phyloP scores from a whole-genome alignment of 2,797 vertebrate species.

The Crenichthys baileyi region DNA sequence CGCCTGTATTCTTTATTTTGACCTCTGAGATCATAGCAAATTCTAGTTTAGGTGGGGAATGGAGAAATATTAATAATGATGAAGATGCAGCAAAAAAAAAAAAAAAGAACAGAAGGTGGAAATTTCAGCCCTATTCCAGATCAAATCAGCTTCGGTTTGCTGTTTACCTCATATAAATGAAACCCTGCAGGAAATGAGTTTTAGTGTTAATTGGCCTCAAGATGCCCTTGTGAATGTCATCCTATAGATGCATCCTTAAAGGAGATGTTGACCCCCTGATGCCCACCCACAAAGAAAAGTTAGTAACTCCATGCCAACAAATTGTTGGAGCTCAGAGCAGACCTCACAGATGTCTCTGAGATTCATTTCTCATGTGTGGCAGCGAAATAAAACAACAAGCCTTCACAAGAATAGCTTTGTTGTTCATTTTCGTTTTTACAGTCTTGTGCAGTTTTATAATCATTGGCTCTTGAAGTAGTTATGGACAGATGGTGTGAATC shows the following conservation, averaged over 20 bases:
- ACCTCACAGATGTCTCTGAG: constrained; percentile 51
- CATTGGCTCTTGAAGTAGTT: constrained; percentile 58
- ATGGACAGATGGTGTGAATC: constrained; percentile 71
- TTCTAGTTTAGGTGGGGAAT: constrained; percentile 41
- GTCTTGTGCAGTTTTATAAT: constrained; percentile 29
- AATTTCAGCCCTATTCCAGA: constrained; percentile 24
- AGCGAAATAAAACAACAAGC: constrained; percentile 30
- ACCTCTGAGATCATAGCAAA: constrained; percentile 60
- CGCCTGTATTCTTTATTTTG: constrained; percentile 61
- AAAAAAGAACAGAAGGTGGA: constrained; percentile 28
- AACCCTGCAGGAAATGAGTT: constrained; percentile 44
- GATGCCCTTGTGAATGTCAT: constrained; percentile 27
- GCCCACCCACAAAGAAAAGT: constrained; percentile 36
- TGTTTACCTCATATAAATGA: constrained; percentile 23
- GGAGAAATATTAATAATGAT: neutral
- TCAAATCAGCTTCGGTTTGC: constrained; percentile 25
- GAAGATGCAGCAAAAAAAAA: neutral
- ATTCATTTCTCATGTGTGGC: constrained; percentile 36
- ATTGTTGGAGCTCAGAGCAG: constrained; percentile 39
- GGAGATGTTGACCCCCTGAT: constrained; percentile 48
- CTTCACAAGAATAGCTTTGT: constrained; percentile 12
- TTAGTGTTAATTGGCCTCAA: constrained; percentile 38
- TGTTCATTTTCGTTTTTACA: constrained; percentile 6
- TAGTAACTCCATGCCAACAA: constrained; percentile 45
- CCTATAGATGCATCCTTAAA: constrained; percentile 33